phyloP scores from a whole-genome alignment of 2,888 invertebrate genomes.

The Coenonympha glycerion region DNA sequence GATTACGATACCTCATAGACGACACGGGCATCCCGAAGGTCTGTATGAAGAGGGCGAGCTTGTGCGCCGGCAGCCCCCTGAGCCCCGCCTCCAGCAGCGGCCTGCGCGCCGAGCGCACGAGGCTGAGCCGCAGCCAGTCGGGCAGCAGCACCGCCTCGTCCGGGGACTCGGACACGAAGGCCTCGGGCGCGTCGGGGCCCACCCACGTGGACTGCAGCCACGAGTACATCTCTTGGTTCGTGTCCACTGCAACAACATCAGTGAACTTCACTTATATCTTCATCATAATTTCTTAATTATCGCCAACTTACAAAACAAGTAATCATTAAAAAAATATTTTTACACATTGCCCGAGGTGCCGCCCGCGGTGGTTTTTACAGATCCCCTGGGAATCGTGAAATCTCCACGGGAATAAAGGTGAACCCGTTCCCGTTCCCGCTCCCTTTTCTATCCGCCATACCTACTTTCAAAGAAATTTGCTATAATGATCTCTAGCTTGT shows the following conservation, averaged over 20 bases:
- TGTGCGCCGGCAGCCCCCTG: constrained; percentile 88
- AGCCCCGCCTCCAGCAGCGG: constrained; percentile 90
- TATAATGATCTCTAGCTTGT: no score
- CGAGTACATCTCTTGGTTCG: constrained; percentile 81
- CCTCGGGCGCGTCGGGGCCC: constrained; percentile 52
- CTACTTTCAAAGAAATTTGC: no score
- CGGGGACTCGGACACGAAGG: constrained; percentile 79
- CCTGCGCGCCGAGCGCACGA: constrained; percentile 90
- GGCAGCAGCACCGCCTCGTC: constrained; percentile 87
- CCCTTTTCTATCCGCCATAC: no score
- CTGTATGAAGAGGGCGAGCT: constrained; percentile 94
- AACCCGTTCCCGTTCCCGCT: no score
- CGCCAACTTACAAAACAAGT: no score
- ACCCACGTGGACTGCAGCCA: constrained; percentile 78
- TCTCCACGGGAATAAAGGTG: no score
- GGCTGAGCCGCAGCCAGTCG: constrained; percentile 93
- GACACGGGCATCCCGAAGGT: constrained; percentile 95
- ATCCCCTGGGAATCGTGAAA: no score
- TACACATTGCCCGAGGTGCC: no score
- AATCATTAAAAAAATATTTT: no score
- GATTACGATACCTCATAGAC: constrained; percentile 91
- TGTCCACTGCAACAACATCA: constrained; percentile 46
- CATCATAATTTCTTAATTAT: no score
- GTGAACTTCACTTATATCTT: no score
- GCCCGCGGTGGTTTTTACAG: no score